Base-by-base conservation (phyloP, 1,140 invertebrate species). In the Scaptomyza montana region DNA sequence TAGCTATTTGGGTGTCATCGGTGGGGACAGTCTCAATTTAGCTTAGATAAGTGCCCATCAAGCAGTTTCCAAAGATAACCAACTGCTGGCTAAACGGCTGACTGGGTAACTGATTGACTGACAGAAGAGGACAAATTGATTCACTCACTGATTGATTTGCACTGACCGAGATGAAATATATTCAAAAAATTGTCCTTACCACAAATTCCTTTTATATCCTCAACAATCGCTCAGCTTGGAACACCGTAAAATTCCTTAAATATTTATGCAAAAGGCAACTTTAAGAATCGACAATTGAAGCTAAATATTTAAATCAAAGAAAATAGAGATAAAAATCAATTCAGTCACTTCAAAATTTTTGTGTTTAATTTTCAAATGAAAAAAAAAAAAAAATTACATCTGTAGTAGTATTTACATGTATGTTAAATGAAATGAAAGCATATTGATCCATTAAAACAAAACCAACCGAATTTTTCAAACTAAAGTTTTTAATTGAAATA, bases 1-100 rank as follows among this genome's bases (percentile, higher is more conserved):
- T 43, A n/a, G 39, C n/a, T n/a, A 43, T 43, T 43, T n/a, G 39
- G 39, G 4, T 41, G 12, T 3, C 21, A 25, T 25, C 4, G 39
- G 39, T 2, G 39, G 39, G 9, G 39, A 12, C 9, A 41, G 39
- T 5, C 39, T 41, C 39, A 3, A 12, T 41, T n/a, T 41, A n/a
- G 39, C 39, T 41, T 43, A n/a, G 39, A 43, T 43, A 43, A 43
- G 39, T 43, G 39, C 39, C 39, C 39, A 43, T 43, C 39, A 43
- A 43, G 39, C 39, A 43, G 39, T 43, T 36, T 43, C 12, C n/a
- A 43, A 43, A 43, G 39, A 12, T 12, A 43, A 43, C 39, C 39
- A 43, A n/a, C 12, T 43, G 39, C 39, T 43, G 39, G n/a, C 39
- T 43, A 43, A 43, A 43, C 12, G 39, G 39, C 39, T 43, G 39